Evolutionary conservation across 1,140 invertebrate genomes (phyloP).

Genomic region (Drosophila truncata): DNA sequence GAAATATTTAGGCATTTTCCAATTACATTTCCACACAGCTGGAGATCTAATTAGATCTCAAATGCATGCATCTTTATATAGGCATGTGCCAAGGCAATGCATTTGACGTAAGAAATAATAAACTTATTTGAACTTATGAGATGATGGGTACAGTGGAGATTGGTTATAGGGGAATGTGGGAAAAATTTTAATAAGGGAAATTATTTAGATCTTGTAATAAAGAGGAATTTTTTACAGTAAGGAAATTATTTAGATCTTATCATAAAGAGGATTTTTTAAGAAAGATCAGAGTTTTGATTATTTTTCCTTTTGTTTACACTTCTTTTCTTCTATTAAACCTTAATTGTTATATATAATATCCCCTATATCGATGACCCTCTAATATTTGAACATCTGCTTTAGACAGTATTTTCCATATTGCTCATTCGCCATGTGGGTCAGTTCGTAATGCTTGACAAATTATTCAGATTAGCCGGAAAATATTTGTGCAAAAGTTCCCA

Average conservation of each 20-base stretch:
- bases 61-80: conserved; percentile 13
- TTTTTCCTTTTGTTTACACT: not conserved
- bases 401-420: conserved; percentile 21
- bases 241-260: too few relatives aligned
- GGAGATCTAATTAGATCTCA: conserved; percentile 63
- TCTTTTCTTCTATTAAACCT: not conserved
- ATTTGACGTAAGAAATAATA: conserved; percentile 31
- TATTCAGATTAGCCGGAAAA: conserved; percentile 12
- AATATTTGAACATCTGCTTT: conserved; percentile 22
- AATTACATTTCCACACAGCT: conserved; percentile 51
- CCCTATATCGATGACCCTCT: not conserved
- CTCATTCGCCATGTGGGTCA: conserved; percentile 62
- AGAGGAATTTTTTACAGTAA: not conserved
- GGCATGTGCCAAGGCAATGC: conserved; percentile 44
- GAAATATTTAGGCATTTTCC: conserved; percentile 48
- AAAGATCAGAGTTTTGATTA: not conserved
- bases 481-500: conserved; percentile 13
- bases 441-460: conserved; percentile 46
- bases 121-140: conserved; percentile 7
- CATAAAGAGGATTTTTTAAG: not conserved
- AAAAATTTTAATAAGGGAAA: not conserved
- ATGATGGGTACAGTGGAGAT: not conserved
- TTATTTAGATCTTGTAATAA: not conserved
- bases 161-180: not conserved
- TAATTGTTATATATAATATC: not conserved